A percentile compares a stretch with the other conserved stretches of the same genome.
Evolutionary conservation across 2,797 vertebrate genomes (phyloP).

Genomic region (Sternarchorhynchus goeldii): DNA sequence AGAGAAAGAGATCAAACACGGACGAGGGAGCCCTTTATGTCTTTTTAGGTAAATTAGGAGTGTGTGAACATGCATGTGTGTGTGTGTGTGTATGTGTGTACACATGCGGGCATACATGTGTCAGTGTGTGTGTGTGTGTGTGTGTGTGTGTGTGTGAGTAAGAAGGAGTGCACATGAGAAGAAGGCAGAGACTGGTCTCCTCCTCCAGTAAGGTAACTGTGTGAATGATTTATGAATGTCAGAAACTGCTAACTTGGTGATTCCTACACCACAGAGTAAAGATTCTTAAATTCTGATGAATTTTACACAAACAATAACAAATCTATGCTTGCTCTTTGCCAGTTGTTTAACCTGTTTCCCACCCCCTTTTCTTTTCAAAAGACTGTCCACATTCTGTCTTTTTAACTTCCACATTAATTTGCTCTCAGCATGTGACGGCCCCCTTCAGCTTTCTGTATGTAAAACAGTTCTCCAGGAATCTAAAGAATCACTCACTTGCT

Average conservation of each 20-base stretch:
- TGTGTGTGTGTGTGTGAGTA: no score
- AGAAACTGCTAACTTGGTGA: not conserved
- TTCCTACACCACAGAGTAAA: not conserved
- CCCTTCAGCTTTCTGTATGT: constrained; percentile 16
- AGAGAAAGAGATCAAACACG: no score
- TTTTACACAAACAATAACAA: not conserved
- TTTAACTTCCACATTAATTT: not conserved
- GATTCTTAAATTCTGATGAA: not conserved
- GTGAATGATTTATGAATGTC: constrained; percentile 33
- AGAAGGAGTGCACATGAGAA: not conserved
- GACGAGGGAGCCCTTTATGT: no score
- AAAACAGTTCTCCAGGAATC: constrained; percentile 9
- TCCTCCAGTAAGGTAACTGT: not conserved
- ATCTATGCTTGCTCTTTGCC: not conserved
- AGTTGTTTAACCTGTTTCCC: not conserved
- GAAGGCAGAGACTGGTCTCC: constrained; percentile 8
- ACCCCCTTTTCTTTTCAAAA: no score
- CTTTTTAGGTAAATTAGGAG: no score
- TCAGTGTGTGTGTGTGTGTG: no score
- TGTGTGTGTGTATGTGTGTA: constrained; percentile 19
- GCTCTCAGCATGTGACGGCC: not conserved
- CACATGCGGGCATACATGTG: not conserved
- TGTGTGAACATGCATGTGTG: no score
- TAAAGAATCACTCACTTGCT: constrained; percentile 30
- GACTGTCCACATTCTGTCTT: not conserved